Evolutionary conservation across 2,888 invertebrate species (phyloP).

Genomic region (Crematogaster levior): DNA sequence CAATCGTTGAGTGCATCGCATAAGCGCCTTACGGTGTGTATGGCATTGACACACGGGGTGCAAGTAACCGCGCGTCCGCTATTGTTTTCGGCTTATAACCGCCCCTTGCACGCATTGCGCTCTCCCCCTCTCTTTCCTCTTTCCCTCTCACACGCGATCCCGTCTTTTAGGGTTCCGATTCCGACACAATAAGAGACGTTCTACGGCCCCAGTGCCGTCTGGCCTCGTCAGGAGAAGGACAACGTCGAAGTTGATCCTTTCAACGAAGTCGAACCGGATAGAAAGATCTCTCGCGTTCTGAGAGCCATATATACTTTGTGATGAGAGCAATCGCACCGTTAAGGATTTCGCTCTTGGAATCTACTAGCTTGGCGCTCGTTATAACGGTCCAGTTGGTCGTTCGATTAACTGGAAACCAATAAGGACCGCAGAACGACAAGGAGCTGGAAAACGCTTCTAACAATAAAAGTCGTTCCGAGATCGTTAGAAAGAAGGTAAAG

Average conservation of each 20-base stretch:
- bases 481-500: slow-evolving; percentile 28
- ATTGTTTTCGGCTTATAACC: slow-evolving; percentile 81
- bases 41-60: slow-evolving; percentile 73
- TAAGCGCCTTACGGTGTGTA: slow-evolving; percentile 75
- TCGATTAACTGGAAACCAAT: slow-evolving; percentile 81
- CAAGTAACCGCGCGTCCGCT: slow-evolving; percentile 68
- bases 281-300: slow-evolving; percentile 37
- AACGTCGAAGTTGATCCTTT: slow-evolving; percentile 53
- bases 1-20: slow-evolving; percentile 70
- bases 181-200: slow-evolving; percentile 65
- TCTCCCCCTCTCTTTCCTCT: slow-evolving; percentile 30
- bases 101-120: slow-evolving; percentile 59
- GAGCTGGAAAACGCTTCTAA: slow-evolving; percentile 44
- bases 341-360: slow-evolving; percentile 52
- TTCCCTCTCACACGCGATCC: slow-evolving; percentile 16
- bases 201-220: slow-evolving; percentile 61
- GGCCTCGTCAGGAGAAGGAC: slow-evolving; percentile 49
- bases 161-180: slow-evolving; percentile 61
- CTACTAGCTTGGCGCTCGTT: slow-evolving; percentile 67
- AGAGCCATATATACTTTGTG: slow-evolving; percentile 58
- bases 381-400: slow-evolving; percentile 74
- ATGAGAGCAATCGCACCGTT: slow-evolving; percentile 39
- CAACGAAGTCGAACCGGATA: slow-evolving; percentile 29
- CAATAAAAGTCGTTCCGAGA: slow-evolving; percentile 45
- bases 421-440: slow-evolving; percentile 65